Conservation (phyloP, 1,140 invertebrate species). For the Lordiphosa collinella region DNA sequence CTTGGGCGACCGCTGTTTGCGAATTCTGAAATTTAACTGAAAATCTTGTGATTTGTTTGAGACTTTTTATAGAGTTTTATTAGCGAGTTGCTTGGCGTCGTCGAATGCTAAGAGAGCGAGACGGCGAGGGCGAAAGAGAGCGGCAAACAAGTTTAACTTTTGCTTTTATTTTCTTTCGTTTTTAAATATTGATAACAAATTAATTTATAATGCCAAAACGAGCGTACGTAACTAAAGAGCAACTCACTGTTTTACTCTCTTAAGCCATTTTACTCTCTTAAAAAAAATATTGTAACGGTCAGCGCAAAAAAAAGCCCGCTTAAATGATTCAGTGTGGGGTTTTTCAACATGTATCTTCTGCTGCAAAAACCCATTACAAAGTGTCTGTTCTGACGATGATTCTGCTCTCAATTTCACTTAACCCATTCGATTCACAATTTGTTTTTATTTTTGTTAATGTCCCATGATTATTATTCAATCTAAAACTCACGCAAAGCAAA, state of each 20-base stretch:
- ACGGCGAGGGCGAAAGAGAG: constrained; percentile 8
- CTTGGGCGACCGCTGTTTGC: constrained; percentile 52
- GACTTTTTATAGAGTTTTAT: constrained; percentile 73
- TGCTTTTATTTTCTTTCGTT: constrained; percentile 22
- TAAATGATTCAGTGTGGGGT: background rate
- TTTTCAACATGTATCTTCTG: background rate
- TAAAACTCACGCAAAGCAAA: constrained; percentile 48
- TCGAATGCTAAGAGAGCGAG: constrained; percentile 35
- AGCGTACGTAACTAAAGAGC: background rate
- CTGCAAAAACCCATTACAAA: too few relatives aligned
- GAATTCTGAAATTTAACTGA: constrained; percentile 77
- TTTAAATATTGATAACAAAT: constrained; percentile 58
- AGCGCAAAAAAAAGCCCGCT: background rate
- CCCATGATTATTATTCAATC: constrained; percentile 69
- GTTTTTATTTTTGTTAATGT: constrained; percentile 13
- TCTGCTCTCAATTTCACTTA: background rate
- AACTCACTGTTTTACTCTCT: background rate
- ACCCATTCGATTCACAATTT: too few relatives aligned
- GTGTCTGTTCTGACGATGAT: too few relatives aligned
- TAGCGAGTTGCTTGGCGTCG: constrained; percentile 25
- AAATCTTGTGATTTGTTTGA: constrained; percentile 78
- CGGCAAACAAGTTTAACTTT: constrained; percentile 23
- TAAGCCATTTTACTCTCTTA: constrained; percentile 4
- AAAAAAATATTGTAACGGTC: background rate
- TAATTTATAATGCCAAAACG: constrained; percentile 62